These are phyloP conservation scores for Oligia strigilis DNA, from an alignment of 2,888 invertebrate species.

Conservation along the genomic window DNA sequence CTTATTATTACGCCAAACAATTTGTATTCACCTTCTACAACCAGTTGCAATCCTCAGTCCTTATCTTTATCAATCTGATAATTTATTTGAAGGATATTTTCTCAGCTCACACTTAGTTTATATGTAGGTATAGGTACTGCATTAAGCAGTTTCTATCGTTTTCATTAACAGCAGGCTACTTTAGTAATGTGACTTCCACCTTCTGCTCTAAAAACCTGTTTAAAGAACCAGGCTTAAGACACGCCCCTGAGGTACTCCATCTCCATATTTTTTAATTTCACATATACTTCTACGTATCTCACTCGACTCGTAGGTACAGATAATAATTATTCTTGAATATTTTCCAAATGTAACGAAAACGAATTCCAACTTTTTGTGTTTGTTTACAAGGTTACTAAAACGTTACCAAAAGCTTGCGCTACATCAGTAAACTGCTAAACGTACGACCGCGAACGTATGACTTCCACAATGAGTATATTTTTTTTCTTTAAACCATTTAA, in stretches of 20 bases:
- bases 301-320: neutral
- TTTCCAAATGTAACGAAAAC: slow-evolving; percentile 14
- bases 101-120: neutral
- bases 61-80: slow-evolving; percentile 7
- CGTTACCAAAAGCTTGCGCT: neutral
- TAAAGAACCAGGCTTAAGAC: slow-evolving; percentile 1
- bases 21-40: neutral
- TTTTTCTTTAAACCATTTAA: neutral
- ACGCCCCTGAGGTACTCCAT: slow-evolving; percentile 28
- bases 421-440: neutral
- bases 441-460: neutral
- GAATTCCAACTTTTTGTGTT: slow-evolving; percentile 15
- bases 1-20: neutral
- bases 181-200: neutral
- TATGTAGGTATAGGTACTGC: neutral
- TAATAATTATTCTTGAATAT: slow-evolving; percentile 20
- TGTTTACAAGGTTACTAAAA: slow-evolving; percentile 2
- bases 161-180: neutral
- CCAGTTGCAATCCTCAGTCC: neutral
- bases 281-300: neutral
- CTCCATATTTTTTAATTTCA: neutral
- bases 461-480: neutral
- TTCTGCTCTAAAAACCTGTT: too few species aligned
- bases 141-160: neutral
- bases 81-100: neutral